Percentiles rank a stretch among this genome's conserved stretches.
Evolutionary conservation across 92 coral and sea anemone species (phyloP).

Genomic region (Palythoa heliodiscus): DNA sequence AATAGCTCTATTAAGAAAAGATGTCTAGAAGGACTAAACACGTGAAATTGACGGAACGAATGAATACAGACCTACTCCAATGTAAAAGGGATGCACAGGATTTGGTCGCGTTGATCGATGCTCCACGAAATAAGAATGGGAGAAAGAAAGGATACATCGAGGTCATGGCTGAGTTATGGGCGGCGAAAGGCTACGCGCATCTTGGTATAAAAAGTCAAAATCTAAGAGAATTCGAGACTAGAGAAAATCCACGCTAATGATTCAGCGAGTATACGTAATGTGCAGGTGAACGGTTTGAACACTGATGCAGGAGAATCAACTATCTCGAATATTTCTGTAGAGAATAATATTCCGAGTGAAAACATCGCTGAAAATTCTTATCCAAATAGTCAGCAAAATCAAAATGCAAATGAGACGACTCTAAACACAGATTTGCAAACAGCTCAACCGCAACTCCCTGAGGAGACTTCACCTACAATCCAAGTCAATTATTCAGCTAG

Average conservation of each 20-base stretch:
- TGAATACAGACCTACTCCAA: too few relatives aligned
- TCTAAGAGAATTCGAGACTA: slow-evolving; percentile 14
- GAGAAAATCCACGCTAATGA: neutral
- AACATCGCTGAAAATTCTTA: neutral
- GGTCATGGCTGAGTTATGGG: slow-evolving; percentile 43
- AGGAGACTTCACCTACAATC: too few relatives aligned
- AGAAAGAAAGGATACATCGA: slow-evolving; percentile 44
- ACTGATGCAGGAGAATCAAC: neutral
- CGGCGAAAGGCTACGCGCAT: slow-evolving; percentile 40
- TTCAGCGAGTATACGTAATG: slow-evolving; percentile 7
- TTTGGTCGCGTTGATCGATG: slow-evolving; percentile 35
- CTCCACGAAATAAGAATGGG: slow-evolving; percentile 27
- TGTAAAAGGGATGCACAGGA: slow-evolving; percentile 30
- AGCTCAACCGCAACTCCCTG: too few relatives aligned
- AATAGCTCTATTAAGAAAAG: too few relatives aligned
- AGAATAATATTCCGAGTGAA: too few relatives aligned
- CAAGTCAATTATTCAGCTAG: too few relatives aligned
- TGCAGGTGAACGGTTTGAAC: neutral
- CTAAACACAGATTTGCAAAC: too few relatives aligned
- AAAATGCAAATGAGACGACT: neutral
- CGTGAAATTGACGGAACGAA: too few relatives aligned
- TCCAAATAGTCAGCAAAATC: neutral
- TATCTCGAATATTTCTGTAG: neutral
- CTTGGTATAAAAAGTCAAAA: slow-evolving; percentile 21
- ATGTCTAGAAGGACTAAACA: too few relatives aligned